Base-by-base conservation (phyloP, 1,140 invertebrate genomes). In the Trinorchestia longiramus region DNA sequence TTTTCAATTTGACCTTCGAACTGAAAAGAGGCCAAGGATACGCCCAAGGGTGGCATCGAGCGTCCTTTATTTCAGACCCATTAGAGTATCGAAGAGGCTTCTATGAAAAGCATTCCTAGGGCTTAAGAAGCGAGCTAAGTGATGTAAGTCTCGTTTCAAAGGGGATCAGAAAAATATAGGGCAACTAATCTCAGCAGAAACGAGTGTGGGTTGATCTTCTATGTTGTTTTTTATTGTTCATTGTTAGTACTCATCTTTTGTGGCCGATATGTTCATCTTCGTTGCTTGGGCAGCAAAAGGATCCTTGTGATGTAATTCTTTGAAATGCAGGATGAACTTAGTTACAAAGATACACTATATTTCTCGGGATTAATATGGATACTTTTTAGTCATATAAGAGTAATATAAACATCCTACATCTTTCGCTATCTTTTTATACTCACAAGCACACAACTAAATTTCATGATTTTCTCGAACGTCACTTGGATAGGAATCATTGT, bases 51-150 rank as follows among this genome's bases (percentile, higher is more conserved):
- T 90, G 88, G 11, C 47, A 53, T 53, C 47, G 6, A 19, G 36
- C 36, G 87, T 87, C 88, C 41, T 90, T 90, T 90, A 90, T 90
- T 90, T 90, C 88, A 42, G 88, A 90, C 43, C 88, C 88, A 90
- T 90, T 90, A 90, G 88, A 90, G 41, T 42, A 43, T 90, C 88
- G 88, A 90, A 90, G 88, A 90, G 88, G 43, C 43, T 90, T 41
- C 4, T 42, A 90, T 90, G 88, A 90, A 90, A 90, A 90, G 88
- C 88, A 90, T 90, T 90, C 88, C 88, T 19, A 8, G 88, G 88
- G 88, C 88, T 90, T 90, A 90, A 41, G 11, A 43, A 41, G n/a
- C 88, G 41, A 90, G 88, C 88, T 90, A 90, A 41, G 88, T 41
- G 88, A 90, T 90, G 88, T 90, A 90, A 90, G 88, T 41, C 43